A percentile compares a stretch with the other conserved stretches of the same genome.
Evolutionary conservation across 2,797 vertebrate genomes (phyloP).

Genomic region (Meriones psammophilus): DNA sequence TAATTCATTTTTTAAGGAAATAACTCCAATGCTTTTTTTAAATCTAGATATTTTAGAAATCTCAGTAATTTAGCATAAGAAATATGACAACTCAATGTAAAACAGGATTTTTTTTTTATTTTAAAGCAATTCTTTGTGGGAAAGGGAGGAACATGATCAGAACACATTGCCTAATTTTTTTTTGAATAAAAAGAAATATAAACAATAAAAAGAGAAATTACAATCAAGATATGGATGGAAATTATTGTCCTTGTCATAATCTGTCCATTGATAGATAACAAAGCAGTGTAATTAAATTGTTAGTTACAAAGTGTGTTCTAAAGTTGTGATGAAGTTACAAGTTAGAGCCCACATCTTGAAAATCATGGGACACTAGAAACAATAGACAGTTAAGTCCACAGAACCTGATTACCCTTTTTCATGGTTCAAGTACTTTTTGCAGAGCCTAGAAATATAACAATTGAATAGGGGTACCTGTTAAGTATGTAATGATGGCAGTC

Average conservation of each 20-base stretch:
- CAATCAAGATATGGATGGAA: neutral
- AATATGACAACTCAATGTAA: constrained; percentile 22
- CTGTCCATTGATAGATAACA: neutral
- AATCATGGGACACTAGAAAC: neutral
- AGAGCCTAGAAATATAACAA: neutral
- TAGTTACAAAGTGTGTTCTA: neutral
- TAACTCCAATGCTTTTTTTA: neutral
- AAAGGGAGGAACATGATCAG: too few species aligned
- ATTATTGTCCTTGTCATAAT: neutral
- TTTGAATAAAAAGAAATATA: too few species aligned
- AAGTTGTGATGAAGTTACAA: neutral
- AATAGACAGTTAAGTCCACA: neutral
- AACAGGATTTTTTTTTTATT: neutral
- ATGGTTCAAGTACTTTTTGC: neutral
- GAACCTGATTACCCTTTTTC: neutral
- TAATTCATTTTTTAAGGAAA: constrained; percentile 11
- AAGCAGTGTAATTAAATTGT: neutral
- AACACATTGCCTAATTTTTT: too few species aligned
- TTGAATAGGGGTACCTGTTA: neutral
- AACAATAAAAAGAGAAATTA: too few species aligned
- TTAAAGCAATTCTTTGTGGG: too few species aligned
- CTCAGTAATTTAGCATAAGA: constrained; percentile 13
- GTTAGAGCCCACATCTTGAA: neutral
- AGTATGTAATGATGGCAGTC: neutral
- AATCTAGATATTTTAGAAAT: constrained; percentile 49